Base-by-base conservation (phyloP, 2,888 invertebrate species). In the Cerastis rubricosa region DNA sequence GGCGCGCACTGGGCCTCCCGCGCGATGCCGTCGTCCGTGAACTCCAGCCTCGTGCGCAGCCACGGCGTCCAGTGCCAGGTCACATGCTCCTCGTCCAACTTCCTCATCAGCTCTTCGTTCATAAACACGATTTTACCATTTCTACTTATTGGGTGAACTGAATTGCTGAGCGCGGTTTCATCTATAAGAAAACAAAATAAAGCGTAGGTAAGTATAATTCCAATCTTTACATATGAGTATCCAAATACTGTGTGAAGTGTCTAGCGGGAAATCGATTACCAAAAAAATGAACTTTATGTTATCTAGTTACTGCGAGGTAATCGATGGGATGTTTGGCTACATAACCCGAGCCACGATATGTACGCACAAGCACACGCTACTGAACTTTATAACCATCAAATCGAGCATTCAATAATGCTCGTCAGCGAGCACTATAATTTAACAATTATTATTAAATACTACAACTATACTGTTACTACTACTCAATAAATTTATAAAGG, bases 1-100 rank as follows among this genome's bases (percentile, higher is more conserved):
- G 76, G 45, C 3, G 89, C 43, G 68, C 94, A 94, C 0, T 85
- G 85, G 0, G 91, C 78, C 74, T 94, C 93, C 0, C 86, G 86
- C 0, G 93, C 88, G 3, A 94, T 81, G 49, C 94, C 91, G 7
- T 94, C 93, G 0, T 91, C 82, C 4, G 74, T 59, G 14, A 94
- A 86, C 67, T 92, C 90, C 1, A 95, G 90, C 78, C 95, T 92
- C 4, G 95, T 95, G 14, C 94, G 89, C 54, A 95, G 81, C 95
- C 96, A 96, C 0, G 96, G 96, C n/a, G 90, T 93, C 94, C 95
- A 95, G 82, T 96, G 97, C 96, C 96, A 96, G 2, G 87, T 91
- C 12, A 87, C 90, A 40, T 88, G 83, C 80, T 97, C 96, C 12
- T 91, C 91, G 4, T 89, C 88, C 45, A 96, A 72, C 80, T 91